Conservation (phyloP, 1,140 invertebrate genomes). For the Apis mellifera region Amel_HAv3.1 CM009942.2:4708001-4708500, state of each 20-base stretch:
- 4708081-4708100: not conserved
- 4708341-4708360: not conserved
- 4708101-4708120: slow-evolving; percentile 27
- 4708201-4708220: slow-evolving; percentile 45
- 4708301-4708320: slow-evolving; percentile 60
- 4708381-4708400: not conserved
- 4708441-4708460: slow-evolving; percentile 81
- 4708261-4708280: slow-evolving; percentile 81
- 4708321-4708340: slow-evolving; percentile 52
- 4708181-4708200: not conserved
- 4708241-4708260: slow-evolving; percentile 81
- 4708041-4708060: slow-evolving; percentile 42
- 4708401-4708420: slow-evolving; percentile 45
- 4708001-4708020: slow-evolving; percentile 61
- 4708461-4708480: slow-evolving; percentile 81
- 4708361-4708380: not conserved
- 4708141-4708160: slow-evolving; percentile 18
- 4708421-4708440: slow-evolving; percentile 69
- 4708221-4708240: slow-evolving; percentile 71
- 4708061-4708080: not conserved
- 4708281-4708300: slow-evolving; percentile 68
- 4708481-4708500: too few relatives aligned
- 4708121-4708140: slow-evolving; percentile 34
- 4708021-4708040: slow-evolving; percentile 52
- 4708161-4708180: not conserved